Evolutionary conservation across 2,797 vertebrate species (phyloP).

Genomic region (Tragopan temminckii): DNA sequence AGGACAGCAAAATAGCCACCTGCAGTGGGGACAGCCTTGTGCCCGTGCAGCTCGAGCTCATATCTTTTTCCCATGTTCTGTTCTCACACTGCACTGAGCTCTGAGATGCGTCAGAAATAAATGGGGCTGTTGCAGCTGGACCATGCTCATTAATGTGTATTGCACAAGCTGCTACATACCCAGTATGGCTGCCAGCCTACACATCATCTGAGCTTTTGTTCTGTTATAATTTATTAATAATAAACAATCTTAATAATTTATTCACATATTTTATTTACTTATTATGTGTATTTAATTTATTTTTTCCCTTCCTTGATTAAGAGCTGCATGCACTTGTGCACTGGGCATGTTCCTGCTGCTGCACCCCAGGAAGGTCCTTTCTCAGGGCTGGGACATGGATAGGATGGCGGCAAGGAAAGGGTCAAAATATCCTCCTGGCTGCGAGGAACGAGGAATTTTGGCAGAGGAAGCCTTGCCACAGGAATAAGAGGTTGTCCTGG

Average conservation of each 20-base stretch:
- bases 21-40: rapidly evolving
- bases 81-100: not conserved
- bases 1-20: rapidly evolving
- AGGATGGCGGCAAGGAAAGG: not conserved
- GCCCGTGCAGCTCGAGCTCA: rapidly evolving
- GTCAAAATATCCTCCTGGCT: not conserved
- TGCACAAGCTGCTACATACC: not conserved
- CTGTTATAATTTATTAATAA: not conserved
- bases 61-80: rapidly evolving
- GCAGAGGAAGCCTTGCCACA: conserved; percentile 32
- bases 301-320: not conserved
- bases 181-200: not conserved
- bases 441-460: not conserved
- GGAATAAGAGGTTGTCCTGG: conserved; percentile 57
- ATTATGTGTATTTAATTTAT: not conserved
- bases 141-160: rapidly evolving
- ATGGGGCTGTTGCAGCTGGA: not conserved
- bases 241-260: not conserved
- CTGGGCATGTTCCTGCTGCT: not conserved
- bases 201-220: rapidly evolving
- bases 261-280: not conserved
- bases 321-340: not conserved
- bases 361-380: not conserved
- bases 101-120: not conserved
- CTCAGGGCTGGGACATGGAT: not conserved